Evolutionary conservation across 2,888 invertebrate genomes (phyloP).

Genomic region (Acronicta alni): DNA sequence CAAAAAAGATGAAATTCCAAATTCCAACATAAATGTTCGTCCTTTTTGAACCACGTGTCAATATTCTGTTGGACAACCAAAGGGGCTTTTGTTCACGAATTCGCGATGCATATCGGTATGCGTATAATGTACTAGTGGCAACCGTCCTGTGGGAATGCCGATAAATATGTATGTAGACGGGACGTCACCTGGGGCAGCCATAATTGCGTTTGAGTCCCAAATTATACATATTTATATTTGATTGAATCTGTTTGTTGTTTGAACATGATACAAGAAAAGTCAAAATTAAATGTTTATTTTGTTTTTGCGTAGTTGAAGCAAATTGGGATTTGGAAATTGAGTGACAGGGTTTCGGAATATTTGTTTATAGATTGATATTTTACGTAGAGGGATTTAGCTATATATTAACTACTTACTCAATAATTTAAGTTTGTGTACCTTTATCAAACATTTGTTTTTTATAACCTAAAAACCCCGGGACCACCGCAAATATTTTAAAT

Average conservation of each 20-base stretch:
- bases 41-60: slow-evolving; percentile 54
- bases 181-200: slow-evolving; percentile 71
- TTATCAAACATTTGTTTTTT: too few species aligned
- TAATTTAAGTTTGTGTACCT: too few species aligned
- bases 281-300: slow-evolving; percentile 19
- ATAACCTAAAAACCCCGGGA: too few species aligned
- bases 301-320: neutral
- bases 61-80: slow-evolving; percentile 56
- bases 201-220: slow-evolving; percentile 71
- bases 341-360: neutral
- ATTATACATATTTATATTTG: slow-evolving; percentile 69
- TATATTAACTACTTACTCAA: neutral
- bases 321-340: slow-evolving; percentile 7
- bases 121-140: slow-evolving; percentile 62
- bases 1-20: slow-evolving; percentile 35
- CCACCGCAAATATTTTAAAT: too few species aligned
- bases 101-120: slow-evolving; percentile 58
- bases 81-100: slow-evolving; percentile 67
- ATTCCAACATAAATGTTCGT: slow-evolving; percentile 40
- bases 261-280: slow-evolving; percentile 16
- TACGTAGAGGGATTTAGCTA: neutral
- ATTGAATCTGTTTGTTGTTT: slow-evolving; percentile 44
- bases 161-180: slow-evolving; percentile 78
- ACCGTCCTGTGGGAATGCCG: slow-evolving; percentile 58
- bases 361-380: neutral